Conservation (phyloP, 2,888 invertebrate genomes). For the Ectobius pallidus region DNA sequence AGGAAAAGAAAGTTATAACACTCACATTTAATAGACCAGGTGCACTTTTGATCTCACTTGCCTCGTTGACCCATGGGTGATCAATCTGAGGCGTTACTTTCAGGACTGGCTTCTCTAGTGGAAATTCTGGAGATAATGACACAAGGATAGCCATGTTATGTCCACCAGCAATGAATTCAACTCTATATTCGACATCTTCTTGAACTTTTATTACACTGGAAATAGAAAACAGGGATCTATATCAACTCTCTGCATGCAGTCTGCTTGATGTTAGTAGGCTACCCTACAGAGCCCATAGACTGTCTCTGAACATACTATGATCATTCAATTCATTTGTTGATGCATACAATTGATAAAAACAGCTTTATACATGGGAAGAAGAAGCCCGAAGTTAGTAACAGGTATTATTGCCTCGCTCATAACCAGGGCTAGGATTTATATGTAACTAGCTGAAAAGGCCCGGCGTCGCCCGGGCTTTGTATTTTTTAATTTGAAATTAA, state of each 20-base stretch:
- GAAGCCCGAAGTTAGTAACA: too few species aligned
- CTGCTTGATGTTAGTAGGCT: background rate
- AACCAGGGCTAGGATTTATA: too few species aligned
- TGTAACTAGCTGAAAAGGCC: too few species aligned
- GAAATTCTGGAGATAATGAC: constrained; percentile 71
- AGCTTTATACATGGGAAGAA: too few species aligned
- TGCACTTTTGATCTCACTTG: constrained; percentile 71
- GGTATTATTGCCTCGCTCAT: too few species aligned
- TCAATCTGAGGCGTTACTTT: constrained; percentile 68
- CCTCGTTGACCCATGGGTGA: constrained; percentile 74
- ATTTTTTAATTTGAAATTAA: too few species aligned
- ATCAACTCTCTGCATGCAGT: too few species aligned
- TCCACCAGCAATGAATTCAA: constrained; percentile 70
- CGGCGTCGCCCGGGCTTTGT: too few species aligned
- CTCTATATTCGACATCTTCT: constrained; percentile 73
- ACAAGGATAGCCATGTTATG: constrained; percentile 71
- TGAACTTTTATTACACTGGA: constrained; percentile 71
- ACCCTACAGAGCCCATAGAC: background rate
- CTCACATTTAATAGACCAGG: constrained; percentile 76
- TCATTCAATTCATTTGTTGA: too few species aligned
- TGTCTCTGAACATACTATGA: too few species aligned
- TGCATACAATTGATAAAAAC: too few species aligned
- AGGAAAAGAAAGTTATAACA: too few species aligned
- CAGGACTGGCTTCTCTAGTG: constrained; percentile 74
- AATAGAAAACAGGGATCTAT: constrained; percentile 38